These are phyloP conservation scores for Cathartes aura DNA, from an alignment of 2,113 vertebrate species.

Conservation along the genomic window DNA sequence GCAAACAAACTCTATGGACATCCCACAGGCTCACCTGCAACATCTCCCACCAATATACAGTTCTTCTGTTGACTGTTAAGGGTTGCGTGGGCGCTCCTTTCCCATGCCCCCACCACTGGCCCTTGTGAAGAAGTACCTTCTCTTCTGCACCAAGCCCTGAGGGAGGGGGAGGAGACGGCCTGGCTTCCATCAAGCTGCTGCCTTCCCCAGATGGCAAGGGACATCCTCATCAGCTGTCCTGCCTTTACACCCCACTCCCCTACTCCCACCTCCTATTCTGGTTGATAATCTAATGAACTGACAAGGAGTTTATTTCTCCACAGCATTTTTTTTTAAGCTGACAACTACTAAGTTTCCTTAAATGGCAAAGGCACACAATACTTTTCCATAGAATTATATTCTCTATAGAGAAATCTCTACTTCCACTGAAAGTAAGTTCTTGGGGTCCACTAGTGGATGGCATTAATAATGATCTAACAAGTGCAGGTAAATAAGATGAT, in stretches of 20 bases:
- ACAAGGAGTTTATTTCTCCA: background rate
- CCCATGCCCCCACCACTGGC: accelerated
- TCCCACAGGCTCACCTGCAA: background rate
- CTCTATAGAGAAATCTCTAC: background rate
- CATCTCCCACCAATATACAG: background rate
- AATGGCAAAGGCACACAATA: background rate
- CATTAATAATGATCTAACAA: background rate
- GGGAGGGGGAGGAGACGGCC: background rate
- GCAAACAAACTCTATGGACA: background rate
- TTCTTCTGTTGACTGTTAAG: background rate
- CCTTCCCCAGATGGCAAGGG: too few species aligned
- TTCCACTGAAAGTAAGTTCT: background rate
- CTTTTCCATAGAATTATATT: background rate
- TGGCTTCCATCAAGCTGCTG: background rate
- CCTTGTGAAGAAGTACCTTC: accelerated
- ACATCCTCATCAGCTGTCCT: background rate
- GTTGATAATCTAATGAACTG: background rate
- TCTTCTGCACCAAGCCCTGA: background rate
- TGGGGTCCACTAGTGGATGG: too few species aligned
- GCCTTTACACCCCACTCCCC: background rate
- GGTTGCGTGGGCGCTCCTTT: background rate
- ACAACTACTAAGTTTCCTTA: background rate
- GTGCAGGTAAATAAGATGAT: background rate
- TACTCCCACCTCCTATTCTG: background rate
- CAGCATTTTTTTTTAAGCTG: background rate